Conservation (phyloP, 2,113 vertebrate genomes). For the Pachyramphus minor region DNA sequence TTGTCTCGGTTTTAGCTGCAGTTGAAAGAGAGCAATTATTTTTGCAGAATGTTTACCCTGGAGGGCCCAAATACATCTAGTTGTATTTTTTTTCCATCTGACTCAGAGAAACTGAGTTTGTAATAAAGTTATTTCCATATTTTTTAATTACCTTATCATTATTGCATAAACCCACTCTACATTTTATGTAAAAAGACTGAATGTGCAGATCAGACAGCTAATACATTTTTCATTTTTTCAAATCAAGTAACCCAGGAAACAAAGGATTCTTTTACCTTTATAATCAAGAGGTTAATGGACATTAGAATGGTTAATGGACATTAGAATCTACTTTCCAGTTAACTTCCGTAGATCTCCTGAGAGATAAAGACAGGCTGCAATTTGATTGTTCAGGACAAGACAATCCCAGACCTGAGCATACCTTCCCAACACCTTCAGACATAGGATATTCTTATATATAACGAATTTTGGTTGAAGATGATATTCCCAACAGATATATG, state of each 20-base stretch:
- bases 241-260: not conserved
- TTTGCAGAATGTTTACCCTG: slow-evolving; percentile 47
- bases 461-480: not conserved
- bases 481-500: not conserved
- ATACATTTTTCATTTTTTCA: not conserved
- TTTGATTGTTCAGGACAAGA: not conserved
- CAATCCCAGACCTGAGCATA: not conserved
- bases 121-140: not conserved
- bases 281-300: not conserved
- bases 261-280: not conserved
- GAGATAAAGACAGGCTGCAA: not conserved
- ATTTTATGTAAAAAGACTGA: not conserved
- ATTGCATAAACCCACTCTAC: not conserved
- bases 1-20: slow-evolving; percentile 4
- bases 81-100: not conserved
- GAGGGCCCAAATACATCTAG: slow-evolving; percentile 15
- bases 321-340: not conserved
- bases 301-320: too few species aligned
- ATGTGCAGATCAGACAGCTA: not conserved
- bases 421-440: not conserved
- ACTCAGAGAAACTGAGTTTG: not conserved
- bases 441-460: not conserved
- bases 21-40: slow-evolving; percentile 37
- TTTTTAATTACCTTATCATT: not conserved
- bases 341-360: not conserved